A percentile compares a stretch with the other conserved stretches of the same genome.
Conservation (phyloP, 2,888 invertebrate species). For the Synergus japonicus region DNA sequence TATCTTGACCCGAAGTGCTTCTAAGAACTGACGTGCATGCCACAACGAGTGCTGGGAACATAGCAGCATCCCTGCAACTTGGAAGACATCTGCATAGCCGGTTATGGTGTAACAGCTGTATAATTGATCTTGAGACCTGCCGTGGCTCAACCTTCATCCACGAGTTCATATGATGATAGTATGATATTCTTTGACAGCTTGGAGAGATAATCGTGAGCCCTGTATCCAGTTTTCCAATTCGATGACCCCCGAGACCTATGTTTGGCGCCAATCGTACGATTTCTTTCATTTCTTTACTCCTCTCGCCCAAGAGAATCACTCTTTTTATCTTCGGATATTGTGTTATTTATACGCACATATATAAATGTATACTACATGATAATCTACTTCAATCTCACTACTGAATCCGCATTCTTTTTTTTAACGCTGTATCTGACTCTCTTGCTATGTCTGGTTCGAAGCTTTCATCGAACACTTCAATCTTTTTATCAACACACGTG, state of each 20-base stretch:
- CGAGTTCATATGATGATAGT: conserved; percentile 15
- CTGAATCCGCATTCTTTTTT: conserved; percentile 18
- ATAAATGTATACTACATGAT: conserved; percentile 14
- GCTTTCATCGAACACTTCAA: conserved; percentile 35
- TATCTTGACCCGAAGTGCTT: conserved; percentile 37
- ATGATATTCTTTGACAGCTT: conserved; percentile 29
- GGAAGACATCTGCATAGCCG: conserved; percentile 38
- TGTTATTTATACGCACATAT: conserved; percentile 28
- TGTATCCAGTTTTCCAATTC: conserved; percentile 15
- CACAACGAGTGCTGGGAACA: conserved; percentile 29
- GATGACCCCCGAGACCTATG: conserved; percentile 26
- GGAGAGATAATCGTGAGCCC: background rate
- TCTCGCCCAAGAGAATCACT: background rate
- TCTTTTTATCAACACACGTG: conserved; percentile 29
- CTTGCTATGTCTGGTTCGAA: background rate
- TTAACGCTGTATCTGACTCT: conserved; percentile 7
- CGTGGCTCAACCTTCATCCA: conserved; percentile 24
- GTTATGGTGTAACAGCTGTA: conserved; percentile 41
- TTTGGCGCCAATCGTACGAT: conserved; percentile 32
- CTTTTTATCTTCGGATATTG: conserved; percentile 17
- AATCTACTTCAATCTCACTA: conserved; percentile 40
- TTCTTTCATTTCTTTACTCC: conserved; percentile 31
- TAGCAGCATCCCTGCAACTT: conserved; percentile 33
- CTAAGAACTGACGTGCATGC: conserved; percentile 38
- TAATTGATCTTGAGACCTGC: conserved; percentile 40